Evolutionary conservation across 2,888 invertebrate genomes (phyloP).

Genomic region (Malachius bipustulatus): DNA sequence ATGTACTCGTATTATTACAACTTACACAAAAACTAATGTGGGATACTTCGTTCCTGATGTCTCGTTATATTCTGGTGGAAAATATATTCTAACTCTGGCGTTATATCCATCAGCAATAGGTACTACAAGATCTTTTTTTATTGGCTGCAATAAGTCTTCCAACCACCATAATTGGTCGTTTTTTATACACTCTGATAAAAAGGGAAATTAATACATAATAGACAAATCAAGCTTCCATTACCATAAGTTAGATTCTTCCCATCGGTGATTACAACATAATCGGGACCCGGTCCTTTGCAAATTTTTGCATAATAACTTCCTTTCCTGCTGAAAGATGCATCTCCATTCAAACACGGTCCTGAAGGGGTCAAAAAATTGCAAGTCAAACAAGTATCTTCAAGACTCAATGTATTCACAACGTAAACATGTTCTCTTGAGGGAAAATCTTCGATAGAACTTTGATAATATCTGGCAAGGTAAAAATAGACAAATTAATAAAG

Average conservation of each 20-base stretch:
- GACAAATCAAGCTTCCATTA: no score
- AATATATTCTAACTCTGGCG: constrained; percentile 48
- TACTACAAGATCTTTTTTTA: constrained; percentile 39
- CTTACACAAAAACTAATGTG: constrained; percentile 57
- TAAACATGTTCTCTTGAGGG: constrained; percentile 60
- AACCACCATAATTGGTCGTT: constrained; percentile 44
- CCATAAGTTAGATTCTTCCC: no score
- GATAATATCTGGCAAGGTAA: constrained; percentile 56
- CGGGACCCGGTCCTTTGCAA: constrained; percentile 56
- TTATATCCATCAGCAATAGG: constrained; percentile 37
- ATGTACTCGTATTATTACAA: constrained; percentile 17
- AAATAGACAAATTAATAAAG: constrained; percentile 6
- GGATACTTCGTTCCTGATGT: constrained; percentile 46
- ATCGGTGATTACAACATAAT: constrained; percentile 45
- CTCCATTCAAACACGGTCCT: constrained; percentile 46
- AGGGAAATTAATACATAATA: constrained; percentile 7
- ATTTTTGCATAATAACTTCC: constrained; percentile 52
- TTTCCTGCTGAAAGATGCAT: constrained; percentile 47
- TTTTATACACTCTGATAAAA: constrained; percentile 40
- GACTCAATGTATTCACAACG: constrained; percentile 30
- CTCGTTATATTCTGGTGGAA: constrained; percentile 58
- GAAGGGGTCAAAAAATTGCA: constrained; percentile 49
- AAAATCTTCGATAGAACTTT: constrained; percentile 48
- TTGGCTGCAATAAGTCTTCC: constrained; percentile 42
- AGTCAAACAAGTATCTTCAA: constrained; percentile 49